Conservation (phyloP, 2,113 vertebrate genomes). For the Orientallactaga bullata region DNA sequence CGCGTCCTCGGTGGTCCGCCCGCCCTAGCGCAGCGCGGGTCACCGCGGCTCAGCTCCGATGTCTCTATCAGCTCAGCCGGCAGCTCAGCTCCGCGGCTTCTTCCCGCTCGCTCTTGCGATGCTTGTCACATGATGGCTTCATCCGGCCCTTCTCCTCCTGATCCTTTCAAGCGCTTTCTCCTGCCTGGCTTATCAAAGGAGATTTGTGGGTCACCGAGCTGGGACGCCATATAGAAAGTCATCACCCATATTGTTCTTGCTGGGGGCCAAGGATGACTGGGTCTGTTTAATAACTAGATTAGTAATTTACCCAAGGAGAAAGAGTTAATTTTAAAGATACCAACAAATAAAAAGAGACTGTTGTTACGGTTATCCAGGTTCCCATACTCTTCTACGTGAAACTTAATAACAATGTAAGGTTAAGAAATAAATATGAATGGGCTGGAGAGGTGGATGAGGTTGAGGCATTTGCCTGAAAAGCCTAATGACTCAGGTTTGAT, state of each 20-base stretch:
- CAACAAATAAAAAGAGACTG: background rate
- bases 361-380: background rate
- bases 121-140: constrained; percentile 98
- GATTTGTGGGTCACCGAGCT: constrained; percentile 97
- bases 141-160: constrained; percentile 87
- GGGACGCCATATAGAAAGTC: constrained; percentile 95
- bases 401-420: background rate
- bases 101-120: constrained; percentile 85
- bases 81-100: background rate
- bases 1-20: constrained; percentile 1
- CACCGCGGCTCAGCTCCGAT: constrained; percentile 93
- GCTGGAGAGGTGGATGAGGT: too few species aligned
- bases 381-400: background rate
- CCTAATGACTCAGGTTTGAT: too few species aligned
- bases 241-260: constrained; percentile 88
- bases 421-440: background rate
- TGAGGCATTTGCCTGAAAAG: too few species aligned
- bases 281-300: constrained; percentile 61
- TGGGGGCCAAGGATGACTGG: constrained; percentile 72
- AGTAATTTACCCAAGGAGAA: background rate
- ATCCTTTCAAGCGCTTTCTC: constrained; percentile 93
- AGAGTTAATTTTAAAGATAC: background rate
- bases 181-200: constrained; percentile 98
- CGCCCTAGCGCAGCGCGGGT: constrained; percentile 74
- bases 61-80: constrained; percentile 93